phyloP scores from a whole-genome alignment of 2,888 invertebrate species.

The Fissipunctia ypsillon region DNA sequence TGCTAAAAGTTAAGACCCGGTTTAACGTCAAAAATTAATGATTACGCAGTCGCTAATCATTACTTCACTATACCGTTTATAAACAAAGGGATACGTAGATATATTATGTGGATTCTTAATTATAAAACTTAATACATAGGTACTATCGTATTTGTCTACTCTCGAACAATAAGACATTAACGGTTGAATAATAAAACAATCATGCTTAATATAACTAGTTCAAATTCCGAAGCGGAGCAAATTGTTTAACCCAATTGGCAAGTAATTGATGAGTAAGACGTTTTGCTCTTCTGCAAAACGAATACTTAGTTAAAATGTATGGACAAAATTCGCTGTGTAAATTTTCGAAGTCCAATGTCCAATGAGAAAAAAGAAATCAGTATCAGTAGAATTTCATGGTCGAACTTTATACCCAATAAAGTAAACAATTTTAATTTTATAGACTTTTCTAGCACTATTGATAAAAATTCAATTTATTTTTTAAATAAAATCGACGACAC shows the following conservation, averaged over 20 bases:
- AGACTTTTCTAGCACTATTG: not conserved
- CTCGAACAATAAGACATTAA: not conserved
- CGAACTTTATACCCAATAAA: not conserved
- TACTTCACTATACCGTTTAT: not conserved
- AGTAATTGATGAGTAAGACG: slow-evolving; percentile 56
- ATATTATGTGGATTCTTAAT: not conserved
- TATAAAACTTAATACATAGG: not conserved
- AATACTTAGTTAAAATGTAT: slow-evolving; percentile 23
- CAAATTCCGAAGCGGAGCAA: slow-evolving; percentile 53
- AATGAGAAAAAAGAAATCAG: not conserved
- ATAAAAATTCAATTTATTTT: not conserved
- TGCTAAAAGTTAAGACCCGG: not conserved
- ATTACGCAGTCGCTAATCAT: too few relatives aligned
- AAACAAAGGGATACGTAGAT: not conserved
- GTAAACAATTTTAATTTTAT: not conserved
- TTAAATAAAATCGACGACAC: not conserved
- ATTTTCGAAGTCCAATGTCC: slow-evolving; percentile 7
- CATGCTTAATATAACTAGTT: slow-evolving; percentile 45
- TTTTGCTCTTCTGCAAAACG: slow-evolving; percentile 32
- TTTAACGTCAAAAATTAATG: not conserved
- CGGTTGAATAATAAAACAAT: slow-evolving; percentile 47
- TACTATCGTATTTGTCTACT: not conserved
- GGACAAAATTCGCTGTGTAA: not conserved
- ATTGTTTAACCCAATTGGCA: slow-evolving; percentile 53
- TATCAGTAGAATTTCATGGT: not conserved